phyloP scores from a whole-genome alignment of 2,888 invertebrate species.

The Melitaea athalia region DNA sequence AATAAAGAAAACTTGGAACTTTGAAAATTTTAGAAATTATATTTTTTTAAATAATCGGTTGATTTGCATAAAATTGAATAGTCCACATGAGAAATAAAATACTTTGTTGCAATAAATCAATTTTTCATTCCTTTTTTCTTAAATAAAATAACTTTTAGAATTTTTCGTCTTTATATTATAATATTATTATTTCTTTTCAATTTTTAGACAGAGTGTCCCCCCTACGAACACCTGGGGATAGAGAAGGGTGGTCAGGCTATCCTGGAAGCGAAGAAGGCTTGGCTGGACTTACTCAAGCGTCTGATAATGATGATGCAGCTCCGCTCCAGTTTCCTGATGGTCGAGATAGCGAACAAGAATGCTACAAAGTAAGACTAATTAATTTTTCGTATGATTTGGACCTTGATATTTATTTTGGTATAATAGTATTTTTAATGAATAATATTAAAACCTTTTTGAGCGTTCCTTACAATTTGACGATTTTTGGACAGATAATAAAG shows the following conservation, averaged over 20 bases:
- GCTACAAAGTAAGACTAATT: conserved; percentile 65
- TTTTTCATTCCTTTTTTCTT: no score
- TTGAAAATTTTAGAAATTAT: no score
- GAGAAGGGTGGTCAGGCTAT: conserved; percentile 59
- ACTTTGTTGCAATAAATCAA: no score
- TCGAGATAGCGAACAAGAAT: conserved; percentile 52
- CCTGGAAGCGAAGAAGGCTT: conserved; percentile 53
- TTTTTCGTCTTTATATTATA: no score
- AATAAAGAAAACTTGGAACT: no score
- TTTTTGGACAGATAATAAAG: no score
- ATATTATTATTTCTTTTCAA: neutral
- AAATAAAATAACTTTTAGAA: no score
- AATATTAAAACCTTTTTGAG: no score
- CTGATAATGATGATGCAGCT: conserved; percentile 53
- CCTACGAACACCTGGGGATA: conserved; percentile 59
- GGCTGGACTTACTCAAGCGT: conserved; percentile 54
- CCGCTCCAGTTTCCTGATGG: conserved; percentile 46
- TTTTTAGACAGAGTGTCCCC: conserved; percentile 38
- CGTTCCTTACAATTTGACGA: no score
- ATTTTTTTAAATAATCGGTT: no score
- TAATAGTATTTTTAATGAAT: neutral
- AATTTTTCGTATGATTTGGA: neutral
- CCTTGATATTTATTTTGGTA: neutral
- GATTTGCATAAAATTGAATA: no score
- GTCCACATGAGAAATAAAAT: no score